Conservation (phyloP, 2,888 invertebrate species). For the Pristionchus entomophagus region DNA sequence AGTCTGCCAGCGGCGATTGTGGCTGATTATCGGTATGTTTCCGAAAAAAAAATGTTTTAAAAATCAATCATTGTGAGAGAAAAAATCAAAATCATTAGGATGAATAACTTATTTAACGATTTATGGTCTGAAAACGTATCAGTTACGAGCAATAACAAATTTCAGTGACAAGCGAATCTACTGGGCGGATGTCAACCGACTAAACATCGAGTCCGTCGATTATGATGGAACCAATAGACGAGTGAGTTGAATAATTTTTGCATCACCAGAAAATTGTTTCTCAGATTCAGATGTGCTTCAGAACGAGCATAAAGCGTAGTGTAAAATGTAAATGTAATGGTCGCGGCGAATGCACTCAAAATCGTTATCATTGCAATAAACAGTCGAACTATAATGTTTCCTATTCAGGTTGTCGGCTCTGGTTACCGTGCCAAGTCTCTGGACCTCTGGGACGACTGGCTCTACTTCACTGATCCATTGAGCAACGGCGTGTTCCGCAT, state of each 20-base stretch:
- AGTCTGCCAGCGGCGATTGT: conserved; percentile 96
- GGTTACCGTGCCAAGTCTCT: conserved; percentile 74
- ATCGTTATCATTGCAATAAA: not conserved
- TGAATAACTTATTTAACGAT: too few species aligned
- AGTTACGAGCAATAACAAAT: not conserved
- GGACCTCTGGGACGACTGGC: conserved; percentile 73
- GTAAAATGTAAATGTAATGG: too few species aligned
- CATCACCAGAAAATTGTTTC: not conserved
- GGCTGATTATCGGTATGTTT: conserved; percentile 84
- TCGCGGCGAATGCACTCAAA: not conserved
- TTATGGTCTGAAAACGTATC: not conserved
- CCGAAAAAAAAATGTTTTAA: not conserved
- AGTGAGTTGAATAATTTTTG: conserved; percentile 24
- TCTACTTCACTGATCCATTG: conserved; percentile 75
- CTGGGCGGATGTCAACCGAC: conserved; percentile 92
- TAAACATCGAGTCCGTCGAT: conserved; percentile 93
- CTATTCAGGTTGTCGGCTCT: conserved; percentile 62
- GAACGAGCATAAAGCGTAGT: too few species aligned
- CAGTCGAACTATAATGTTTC: not conserved
- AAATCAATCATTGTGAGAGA: too few species aligned
- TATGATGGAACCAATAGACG: conserved; percentile 87
- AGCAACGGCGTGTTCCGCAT: conserved; percentile 90
- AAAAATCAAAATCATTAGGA: too few species aligned
- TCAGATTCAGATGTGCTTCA: too few species aligned
- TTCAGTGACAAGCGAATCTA: conserved; percentile 86